Evolutionary conservation across 2,113 vertebrate genomes (phyloP), one percentile per base, ranked within the genome.

Genomic region (Agelaius phoeniceus): DNA sequence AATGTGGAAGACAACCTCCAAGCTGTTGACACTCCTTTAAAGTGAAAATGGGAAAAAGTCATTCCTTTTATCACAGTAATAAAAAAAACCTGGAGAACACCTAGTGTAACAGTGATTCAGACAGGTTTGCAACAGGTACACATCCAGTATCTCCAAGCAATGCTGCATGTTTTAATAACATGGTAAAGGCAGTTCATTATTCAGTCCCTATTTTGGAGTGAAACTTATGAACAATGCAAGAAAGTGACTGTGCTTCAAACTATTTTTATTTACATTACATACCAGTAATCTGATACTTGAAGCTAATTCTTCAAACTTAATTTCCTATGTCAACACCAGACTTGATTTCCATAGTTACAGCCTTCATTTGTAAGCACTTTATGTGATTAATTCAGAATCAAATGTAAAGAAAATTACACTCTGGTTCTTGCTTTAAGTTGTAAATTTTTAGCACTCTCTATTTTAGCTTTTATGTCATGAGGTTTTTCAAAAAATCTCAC

Each of bases 401-500:
- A 74, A 73, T 69, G 22, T 63, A 77, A 90, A 96, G 71, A 88
- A 78, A 92, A 84, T 95, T 96, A 98, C 44, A 98, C 55, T 49
- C 97, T 97, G 41, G 87, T 96, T 97, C 98, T 98, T 41, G 96
- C 97, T 96, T 98, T 99, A 84, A 99, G 95, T 85, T 99, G 99
- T 76, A 98, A 97, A 49, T 87, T 95, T 97, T 98, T 98, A 51
- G 98, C 98, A 43, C 97, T 95, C 94, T 98, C 98, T 94, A 99
- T 85, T 97, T 98, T 99, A 74, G 93, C 51, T 90, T 98, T 98
- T 93, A 99, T 81, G 71, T 99, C 97, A 30, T 98, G 83, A 19
- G 98, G 97, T 97, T 98, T 99, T 79, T 99, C 99, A 91, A 99
- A 99, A 98, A 99, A 99, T 39, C 97, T 96, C 81, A 99, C 99